phyloP scores from a whole-genome alignment of 2,113 vertebrate species.

The Naja naja region DNA sequence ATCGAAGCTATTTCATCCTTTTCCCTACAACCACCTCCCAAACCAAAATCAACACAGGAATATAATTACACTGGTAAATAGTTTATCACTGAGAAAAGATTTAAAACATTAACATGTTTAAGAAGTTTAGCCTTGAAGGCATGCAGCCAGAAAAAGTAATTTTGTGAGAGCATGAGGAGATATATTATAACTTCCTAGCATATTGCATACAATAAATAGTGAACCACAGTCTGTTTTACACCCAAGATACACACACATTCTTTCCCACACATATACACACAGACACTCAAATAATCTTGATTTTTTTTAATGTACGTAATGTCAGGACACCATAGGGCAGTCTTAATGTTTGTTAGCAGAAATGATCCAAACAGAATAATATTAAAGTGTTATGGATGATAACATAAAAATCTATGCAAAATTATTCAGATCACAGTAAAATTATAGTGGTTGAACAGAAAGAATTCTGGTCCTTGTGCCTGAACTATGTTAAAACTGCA shows the following conservation, averaged over 20 bases:
- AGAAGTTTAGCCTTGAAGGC: conserved; percentile 51
- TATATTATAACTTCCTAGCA: conserved; percentile 32
- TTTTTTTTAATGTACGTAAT: conserved; percentile 30
- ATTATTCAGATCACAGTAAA: neutral
- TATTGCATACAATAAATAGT: neutral
- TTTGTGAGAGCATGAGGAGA: neutral
- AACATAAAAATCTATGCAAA: neutral
- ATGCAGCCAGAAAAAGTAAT: conserved; percentile 33
- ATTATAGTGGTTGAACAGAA: neutral
- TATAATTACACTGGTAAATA: conserved; percentile 59
- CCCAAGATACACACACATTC: neutral
- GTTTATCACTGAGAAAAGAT: conserved; percentile 60
- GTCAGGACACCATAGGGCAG: neutral
- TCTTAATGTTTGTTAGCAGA: conserved; percentile 13
- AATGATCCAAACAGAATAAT: conserved; percentile 28
- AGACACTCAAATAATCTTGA: conserved; percentile 1
- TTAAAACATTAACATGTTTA: conserved; percentile 63
- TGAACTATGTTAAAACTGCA: neutral
- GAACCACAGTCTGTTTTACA: conserved; percentile 1
- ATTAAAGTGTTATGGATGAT: neutral
- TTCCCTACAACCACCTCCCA: neutral
- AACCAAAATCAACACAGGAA: conserved; percentile 50
- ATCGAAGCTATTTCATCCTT: conserved; percentile 50
- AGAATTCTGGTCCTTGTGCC: accelerated
- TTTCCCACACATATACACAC: neutral